Conservation (phyloP, 1,140 invertebrate species). For the Trichonephila inaurata region DNA sequence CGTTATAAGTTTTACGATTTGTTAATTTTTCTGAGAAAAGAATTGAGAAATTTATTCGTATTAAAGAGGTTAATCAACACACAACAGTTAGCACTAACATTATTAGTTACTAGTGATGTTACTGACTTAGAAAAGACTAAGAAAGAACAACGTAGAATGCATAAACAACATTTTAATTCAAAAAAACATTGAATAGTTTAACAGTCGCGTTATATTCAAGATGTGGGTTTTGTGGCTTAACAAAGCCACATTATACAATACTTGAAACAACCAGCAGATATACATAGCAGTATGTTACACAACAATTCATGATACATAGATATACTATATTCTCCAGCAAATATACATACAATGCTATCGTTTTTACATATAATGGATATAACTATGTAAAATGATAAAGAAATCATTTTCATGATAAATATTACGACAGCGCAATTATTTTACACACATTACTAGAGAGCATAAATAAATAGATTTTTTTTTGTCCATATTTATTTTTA, state of each 20-base stretch:
- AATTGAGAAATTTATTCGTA: too few relatives aligned
- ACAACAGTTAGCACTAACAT: too few relatives aligned
- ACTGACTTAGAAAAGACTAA: too few relatives aligned
- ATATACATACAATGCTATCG: constrained; percentile 3
- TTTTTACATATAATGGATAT: background rate
- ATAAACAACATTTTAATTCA: constrained; percentile 57
- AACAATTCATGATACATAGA: constrained; percentile 41
- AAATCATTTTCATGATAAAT: background rate
- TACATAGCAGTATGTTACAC: constrained; percentile 45
- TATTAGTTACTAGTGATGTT: too few relatives aligned
- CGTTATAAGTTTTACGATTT: too few relatives aligned
- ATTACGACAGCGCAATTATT: background rate
- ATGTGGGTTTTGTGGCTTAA: background rate
- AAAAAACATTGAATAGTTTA: constrained; percentile 64
- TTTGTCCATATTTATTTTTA: background rate
- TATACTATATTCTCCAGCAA: constrained; percentile 1
- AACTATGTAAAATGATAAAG: background rate
- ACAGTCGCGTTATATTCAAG: constrained; percentile 26
- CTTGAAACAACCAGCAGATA: constrained; percentile 47
- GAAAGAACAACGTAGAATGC: background rate
- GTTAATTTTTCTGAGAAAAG: too few relatives aligned
- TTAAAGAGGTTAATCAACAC: too few relatives aligned
- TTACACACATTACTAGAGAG: background rate
- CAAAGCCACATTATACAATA: constrained; percentile 26
- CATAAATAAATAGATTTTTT: background rate